A percentile compares a stretch with the other conserved stretches of the same genome.
Evolutionary conservation across 2,888 invertebrate species (phyloP).

Genomic region (Tetramorium bicarinatum): DNA sequence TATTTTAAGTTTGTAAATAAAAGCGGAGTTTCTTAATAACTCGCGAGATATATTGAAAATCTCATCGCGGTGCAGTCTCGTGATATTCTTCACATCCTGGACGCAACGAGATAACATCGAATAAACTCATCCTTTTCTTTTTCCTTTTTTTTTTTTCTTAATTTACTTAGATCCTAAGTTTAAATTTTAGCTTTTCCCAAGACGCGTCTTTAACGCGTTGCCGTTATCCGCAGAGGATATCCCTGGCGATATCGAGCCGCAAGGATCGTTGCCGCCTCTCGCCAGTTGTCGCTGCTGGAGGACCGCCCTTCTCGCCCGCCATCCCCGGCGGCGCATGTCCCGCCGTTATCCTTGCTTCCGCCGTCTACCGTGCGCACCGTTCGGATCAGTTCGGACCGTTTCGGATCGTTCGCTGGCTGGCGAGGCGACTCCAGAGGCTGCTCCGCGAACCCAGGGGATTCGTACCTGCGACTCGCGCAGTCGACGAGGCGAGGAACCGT

Average conservation of each 20-base stretch:
- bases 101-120: background rate
- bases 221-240: slow-evolving; percentile 39
- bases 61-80: background rate
- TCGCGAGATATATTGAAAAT: background rate
- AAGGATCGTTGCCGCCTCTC: slow-evolving; percentile 66
- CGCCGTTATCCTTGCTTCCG: slow-evolving; percentile 55
- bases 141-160: background rate
- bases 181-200: background rate
- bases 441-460: background rate
- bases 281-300: slow-evolving; percentile 72
- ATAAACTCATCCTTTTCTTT: background rate
- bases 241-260: background rate
- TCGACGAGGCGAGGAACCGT: too few species aligned
- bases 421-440: background rate
- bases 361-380: slow-evolving; percentile 4
- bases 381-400: slow-evolving; percentile 21
- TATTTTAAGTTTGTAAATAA: background rate
- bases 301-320: background rate
- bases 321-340: background rate
- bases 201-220: background rate
- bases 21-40: background rate
- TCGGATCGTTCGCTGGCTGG: background rate
- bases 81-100: background rate
- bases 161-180: background rate
- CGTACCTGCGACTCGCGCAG: background rate